Evolutionary conservation across 2,113 vertebrate genomes (phyloP), one percentile per base, ranked within the genome.

Genomic region (Lophura nycthemera): DNA sequence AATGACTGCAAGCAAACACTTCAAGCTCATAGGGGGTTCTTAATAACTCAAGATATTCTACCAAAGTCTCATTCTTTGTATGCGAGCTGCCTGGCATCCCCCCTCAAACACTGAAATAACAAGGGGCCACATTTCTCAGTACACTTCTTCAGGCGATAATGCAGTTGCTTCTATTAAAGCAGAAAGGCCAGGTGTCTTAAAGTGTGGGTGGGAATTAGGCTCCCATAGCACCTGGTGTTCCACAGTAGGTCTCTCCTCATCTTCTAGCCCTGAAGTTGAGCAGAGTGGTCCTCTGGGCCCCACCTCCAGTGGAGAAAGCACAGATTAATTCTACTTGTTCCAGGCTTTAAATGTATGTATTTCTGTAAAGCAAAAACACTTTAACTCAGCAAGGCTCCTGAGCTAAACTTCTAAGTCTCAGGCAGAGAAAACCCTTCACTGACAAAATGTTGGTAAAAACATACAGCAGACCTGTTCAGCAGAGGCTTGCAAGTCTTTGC

Each of bases 111-210:
- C 0, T 0, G 13, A 48, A 56, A 84, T 11, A 65, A 8, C 14
- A 10, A 80, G 42, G 17, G 25, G 25, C 42, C n/a, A 22, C 14
- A 5, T 32, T 69, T 67, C 22, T 66, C 56, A 59, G n/a, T 24
- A 19, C 3, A 4, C 19, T 43, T n/a, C 10, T 5, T 45, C 43
- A 81, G 47, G 36, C 1, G 0, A 48, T 15, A 47, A 17, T 2
- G 5, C 38, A 87, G 15, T 10, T 72, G 36, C 42, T 92, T 67
- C 27, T 73, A 84, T 67, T 50, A 84, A 75, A 61, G 74, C 63
- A 88, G 71, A 89, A 90, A 86, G 52, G 38, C 25, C 48, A 72
- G 11, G 17, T 2, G 8, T 40, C 40, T 34, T 64, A 21, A 77
- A 71, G 14, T 47, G 11, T 63, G 25, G 14, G 42, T 43, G 9